Conservation (phyloP, 2,888 invertebrate species). For the Sicus ferrugineus region DNA sequence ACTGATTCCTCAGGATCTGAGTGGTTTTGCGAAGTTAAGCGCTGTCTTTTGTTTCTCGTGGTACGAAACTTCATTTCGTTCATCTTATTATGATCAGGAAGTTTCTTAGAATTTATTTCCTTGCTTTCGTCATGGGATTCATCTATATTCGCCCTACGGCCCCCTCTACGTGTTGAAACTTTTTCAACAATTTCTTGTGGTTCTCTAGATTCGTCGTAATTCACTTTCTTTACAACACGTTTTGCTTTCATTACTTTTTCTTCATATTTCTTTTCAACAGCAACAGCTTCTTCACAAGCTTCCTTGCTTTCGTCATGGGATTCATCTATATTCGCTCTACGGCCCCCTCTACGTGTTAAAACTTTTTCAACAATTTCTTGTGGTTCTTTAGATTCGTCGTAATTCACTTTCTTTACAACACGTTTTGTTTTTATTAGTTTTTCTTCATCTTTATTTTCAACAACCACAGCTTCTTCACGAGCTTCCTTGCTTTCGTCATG, state of each 20-base stretch:
- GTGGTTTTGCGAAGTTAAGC: no score
- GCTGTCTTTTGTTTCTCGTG: no score
- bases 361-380: neutral
- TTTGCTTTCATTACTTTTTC: no score
- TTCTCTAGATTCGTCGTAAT: neutral
- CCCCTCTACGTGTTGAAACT: neutral
- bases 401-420: neutral
- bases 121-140: constrained; percentile 17
- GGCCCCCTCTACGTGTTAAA: neutral
- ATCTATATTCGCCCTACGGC: neutral
- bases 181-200: neutral
- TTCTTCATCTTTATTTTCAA: no score
- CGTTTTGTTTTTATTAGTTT: neutral
- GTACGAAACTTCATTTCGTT: no score
- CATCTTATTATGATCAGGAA: no score
- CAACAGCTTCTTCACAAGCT: no score
- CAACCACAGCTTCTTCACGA: no score
- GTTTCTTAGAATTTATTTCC: neutral
- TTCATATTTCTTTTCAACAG: no score
- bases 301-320: neutral
- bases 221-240: neutral
- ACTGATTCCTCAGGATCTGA: no score
- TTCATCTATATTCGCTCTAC: neutral
- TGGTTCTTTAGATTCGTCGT: neutral
- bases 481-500: neutral